A percentile compares a stretch with the other conserved stretches of the same genome.
These are phyloP conservation scores for Holothuria scabra DNA, from an alignment of 53 echinoderm and acorn worm genomes.

Conservation along the genomic window DNA sequence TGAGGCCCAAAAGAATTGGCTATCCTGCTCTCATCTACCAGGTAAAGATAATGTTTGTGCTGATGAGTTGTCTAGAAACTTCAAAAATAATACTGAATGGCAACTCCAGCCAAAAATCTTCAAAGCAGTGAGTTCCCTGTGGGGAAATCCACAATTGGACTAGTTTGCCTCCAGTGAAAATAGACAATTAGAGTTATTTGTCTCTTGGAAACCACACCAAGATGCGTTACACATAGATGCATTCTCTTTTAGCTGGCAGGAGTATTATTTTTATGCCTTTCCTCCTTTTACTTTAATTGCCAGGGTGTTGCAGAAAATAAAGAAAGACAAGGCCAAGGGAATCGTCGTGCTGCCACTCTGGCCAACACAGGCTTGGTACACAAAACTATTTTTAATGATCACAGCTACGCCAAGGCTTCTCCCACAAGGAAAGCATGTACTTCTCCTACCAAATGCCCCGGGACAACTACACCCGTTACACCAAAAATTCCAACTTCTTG, in stretches of 20 bases:
- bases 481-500: no score
- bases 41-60: conserved; percentile 26
- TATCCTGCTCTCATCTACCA: conserved; percentile 7
- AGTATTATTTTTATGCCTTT: no score
- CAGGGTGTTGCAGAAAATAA: conserved; percentile 17
- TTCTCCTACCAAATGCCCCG: background rate
- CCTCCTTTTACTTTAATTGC: conserved; percentile 39
- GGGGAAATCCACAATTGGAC: conserved; percentile 20
- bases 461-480: background rate
- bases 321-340: background rate
- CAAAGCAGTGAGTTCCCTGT: conserved; percentile 16
- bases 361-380: conserved; percentile 26
- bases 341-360: conserved; percentile 8
- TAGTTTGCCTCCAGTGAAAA: conserved; percentile 28
- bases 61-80: background rate
- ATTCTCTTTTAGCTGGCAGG: no score
- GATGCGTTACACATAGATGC: no score
- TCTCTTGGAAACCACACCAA: no score
- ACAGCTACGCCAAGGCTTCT: conserved; percentile 33
- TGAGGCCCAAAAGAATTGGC: background rate
- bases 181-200: conserved; percentile 23
- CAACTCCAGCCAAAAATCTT: no score
- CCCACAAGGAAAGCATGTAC: conserved; percentile 17
- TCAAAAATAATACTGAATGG: conserved; percentile 46
- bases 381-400: conserved; percentile 15